phyloP scores from a whole-genome alignment of 2,888 invertebrate species.

The Sthenelais limicola region DNA sequence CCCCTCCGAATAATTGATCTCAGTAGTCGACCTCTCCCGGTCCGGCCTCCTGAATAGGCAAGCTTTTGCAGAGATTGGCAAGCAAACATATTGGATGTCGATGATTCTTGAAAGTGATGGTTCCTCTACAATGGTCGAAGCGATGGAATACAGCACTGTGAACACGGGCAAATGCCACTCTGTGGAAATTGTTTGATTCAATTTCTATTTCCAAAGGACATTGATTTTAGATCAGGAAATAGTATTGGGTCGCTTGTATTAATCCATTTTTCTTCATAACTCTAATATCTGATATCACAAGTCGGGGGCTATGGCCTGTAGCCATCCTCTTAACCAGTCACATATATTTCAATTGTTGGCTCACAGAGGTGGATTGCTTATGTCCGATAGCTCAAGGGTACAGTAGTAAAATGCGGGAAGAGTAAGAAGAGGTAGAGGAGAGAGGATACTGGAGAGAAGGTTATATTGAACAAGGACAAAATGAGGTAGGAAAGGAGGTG shows the following conservation, averaged over 20 bases:
- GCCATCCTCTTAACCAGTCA: constrained; percentile 23
- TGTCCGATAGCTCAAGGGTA: no score
- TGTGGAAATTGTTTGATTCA: constrained; percentile 25
- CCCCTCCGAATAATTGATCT: constrained; percentile 36
- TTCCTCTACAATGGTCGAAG: constrained; percentile 18
- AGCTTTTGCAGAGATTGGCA: constrained; percentile 14
- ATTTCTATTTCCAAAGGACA: constrained; percentile 13
- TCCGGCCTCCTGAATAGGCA: neutral
- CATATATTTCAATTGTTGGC: constrained; percentile 37
- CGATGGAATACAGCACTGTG: constrained; percentile 29
- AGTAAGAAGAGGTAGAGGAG: no score
- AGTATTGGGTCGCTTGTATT: constrained; percentile 18
- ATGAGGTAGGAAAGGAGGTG: no score
- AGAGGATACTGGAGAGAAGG: no score
- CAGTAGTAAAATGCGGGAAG: no score
- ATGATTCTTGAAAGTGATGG: constrained; percentile 36
- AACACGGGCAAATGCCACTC: constrained; percentile 33
- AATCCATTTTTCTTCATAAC: constrained; percentile 29
- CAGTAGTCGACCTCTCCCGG: constrained; percentile 6
- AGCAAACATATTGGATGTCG: constrained; percentile 39
- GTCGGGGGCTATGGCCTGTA: neutral
- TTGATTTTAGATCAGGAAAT: constrained; percentile 17
- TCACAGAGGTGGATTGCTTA: no score
- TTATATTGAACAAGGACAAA: no score
- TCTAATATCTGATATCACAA: neutral